Conservation (phyloP, 2,113 vertebrate genomes). For the Willisornis vidua region DNA sequence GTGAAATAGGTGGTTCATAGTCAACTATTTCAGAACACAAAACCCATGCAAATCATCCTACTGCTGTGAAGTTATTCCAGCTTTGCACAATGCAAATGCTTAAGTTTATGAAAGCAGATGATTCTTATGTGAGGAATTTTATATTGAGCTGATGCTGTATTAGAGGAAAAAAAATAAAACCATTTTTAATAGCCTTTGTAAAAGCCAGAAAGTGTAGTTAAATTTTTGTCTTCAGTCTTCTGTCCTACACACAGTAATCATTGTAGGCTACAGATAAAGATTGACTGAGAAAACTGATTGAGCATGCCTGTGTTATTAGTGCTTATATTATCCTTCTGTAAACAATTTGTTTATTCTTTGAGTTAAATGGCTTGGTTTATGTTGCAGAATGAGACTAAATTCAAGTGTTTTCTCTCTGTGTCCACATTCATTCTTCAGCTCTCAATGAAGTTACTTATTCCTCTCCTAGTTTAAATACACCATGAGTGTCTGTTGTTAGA, state of each 20-base stretch:
- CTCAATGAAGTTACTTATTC: background rate
- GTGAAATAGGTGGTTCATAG: background rate
- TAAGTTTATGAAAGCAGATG: background rate
- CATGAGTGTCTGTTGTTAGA: background rate
- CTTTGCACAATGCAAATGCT: constrained; percentile 17
- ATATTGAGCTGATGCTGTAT: background rate
- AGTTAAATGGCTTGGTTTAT: background rate
- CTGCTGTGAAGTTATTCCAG: constrained; percentile 19
- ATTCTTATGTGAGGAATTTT: background rate
- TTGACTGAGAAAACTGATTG: background rate
- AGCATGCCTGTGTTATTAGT: background rate
- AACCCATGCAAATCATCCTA: constrained; percentile 2
- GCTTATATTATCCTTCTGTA: background rate
- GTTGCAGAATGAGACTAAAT: background rate
- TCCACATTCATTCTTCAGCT: background rate
- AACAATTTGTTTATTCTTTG: background rate
- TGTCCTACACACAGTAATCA: background rate
- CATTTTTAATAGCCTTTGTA: background rate
- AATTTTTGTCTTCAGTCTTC: background rate
- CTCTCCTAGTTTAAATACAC: background rate
- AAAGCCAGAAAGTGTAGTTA: background rate
- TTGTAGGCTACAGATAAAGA: background rate
- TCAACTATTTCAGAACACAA: background rate
- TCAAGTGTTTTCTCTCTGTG: background rate
- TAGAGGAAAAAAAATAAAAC: background rate